A percentile compares a stretch with the other conserved stretches of the same genome.
Evolutionary conservation across 2,113 vertebrate species (phyloP).

Genomic region (Menura novaehollandiae): DNA sequence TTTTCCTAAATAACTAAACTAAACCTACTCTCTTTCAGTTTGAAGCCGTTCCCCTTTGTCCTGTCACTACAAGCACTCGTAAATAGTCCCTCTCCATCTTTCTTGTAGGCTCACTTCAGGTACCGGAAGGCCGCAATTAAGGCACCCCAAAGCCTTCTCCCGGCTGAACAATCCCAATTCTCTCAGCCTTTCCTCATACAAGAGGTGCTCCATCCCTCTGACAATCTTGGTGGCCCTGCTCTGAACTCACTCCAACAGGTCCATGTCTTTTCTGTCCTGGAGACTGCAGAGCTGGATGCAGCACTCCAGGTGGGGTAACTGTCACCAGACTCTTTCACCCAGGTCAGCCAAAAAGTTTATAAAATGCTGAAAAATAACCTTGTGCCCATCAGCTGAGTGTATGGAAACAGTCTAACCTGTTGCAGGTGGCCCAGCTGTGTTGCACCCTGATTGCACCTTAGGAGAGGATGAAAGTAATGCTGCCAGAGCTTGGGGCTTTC

Average conservation of each 20-base stretch:
- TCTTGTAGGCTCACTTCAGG: background rate
- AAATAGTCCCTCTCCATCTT: no score
- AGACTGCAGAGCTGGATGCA: background rate
- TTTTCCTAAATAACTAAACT: background rate
- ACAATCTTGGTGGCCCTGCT: background rate
- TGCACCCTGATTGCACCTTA: background rate
- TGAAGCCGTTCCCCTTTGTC: rapidly evolving
- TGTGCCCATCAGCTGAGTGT: background rate
- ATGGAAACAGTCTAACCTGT: background rate
- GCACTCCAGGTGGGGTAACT: background rate
- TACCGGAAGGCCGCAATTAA: background rate
- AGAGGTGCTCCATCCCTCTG: background rate
- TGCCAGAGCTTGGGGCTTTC: background rate
- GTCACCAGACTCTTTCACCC: background rate
- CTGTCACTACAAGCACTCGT: background rate
- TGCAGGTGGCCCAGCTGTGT: background rate
- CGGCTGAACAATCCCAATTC: background rate
- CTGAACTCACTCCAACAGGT: background rate
- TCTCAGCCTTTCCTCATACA: background rate
- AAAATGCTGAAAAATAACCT: background rate
- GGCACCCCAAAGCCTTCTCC: background rate
- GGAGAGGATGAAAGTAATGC: background rate
- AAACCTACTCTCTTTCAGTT: background rate
- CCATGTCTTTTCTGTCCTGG: background rate
- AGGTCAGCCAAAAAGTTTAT: background rate